These are phyloP conservation scores for Calliphora vomitoria DNA, from an alignment of 2,888 invertebrate genomes.

Conservation along the genomic window DNA sequence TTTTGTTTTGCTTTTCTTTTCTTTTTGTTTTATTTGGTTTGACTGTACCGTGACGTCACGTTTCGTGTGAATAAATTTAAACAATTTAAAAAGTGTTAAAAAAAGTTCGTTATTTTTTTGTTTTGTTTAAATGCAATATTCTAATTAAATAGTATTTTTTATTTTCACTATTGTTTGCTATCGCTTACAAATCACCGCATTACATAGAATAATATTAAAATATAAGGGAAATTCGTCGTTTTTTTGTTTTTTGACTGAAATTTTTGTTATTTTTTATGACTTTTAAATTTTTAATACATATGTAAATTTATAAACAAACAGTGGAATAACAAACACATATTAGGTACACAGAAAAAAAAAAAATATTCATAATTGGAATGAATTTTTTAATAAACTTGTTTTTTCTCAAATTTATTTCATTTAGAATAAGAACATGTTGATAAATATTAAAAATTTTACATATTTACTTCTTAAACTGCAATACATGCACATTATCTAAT, in stretches of 20 bases:
- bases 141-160: neutral
- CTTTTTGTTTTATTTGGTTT: slow-evolving; percentile 41
- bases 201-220: neutral
- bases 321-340: too few relatives aligned
- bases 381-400: too few relatives aligned
- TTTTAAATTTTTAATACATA: neutral
- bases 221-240: neutral
- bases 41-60: slow-evolving; percentile 68
- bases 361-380: too few relatives aligned
- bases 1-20: neutral
- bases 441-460: too few relatives aligned
- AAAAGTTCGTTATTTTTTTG: slow-evolving; percentile 8
- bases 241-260: neutral
- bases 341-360: too few relatives aligned
- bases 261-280: neutral
- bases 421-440: too few relatives aligned
- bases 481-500: too few relatives aligned
- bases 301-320: too few relatives aligned
- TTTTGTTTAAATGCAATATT: slow-evolving; percentile 12
- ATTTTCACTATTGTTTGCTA: neutral
- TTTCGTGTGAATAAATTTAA: neutral
- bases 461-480: too few relatives aligned
- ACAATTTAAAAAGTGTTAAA: neutral
- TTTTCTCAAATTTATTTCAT: too few relatives aligned
- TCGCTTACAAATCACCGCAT: neutral